These are phyloP conservation scores for Scaptomyza montana DNA, from an alignment of 1,140 invertebrate species.

Conservation along the genomic window DNA sequence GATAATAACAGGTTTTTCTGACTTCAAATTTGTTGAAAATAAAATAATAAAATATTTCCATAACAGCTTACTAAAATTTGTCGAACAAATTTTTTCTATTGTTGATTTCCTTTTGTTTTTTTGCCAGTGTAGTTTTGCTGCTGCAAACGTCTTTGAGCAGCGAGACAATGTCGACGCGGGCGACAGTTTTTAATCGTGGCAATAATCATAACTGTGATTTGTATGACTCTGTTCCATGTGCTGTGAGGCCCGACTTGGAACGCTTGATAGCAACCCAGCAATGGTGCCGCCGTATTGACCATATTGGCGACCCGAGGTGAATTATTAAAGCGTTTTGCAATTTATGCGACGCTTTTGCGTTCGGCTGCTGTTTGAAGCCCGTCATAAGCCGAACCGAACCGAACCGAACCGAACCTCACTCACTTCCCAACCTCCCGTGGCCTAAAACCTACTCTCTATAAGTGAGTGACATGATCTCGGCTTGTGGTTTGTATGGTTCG, in stretches of 20 bases:
- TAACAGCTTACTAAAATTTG: too few species aligned
- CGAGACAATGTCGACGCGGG: constrained; percentile 40
- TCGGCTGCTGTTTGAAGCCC: constrained; percentile 62
- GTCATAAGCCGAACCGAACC: constrained; percentile 54
- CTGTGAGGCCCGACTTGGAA: too few species aligned
- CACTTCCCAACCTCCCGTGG: not conserved
- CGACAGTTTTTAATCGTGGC: constrained; percentile 80
- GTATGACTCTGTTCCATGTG: constrained; percentile 70
- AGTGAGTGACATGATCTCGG: constrained; percentile 17
- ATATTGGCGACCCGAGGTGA: constrained; percentile 69
- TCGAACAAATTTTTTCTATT: too few species aligned
- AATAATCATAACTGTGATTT: constrained; percentile 83
- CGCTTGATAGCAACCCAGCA: constrained; percentile 6
- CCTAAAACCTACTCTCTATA: too few species aligned
- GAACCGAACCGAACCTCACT: constrained; percentile 21
- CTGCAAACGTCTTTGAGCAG: constrained; percentile 3
- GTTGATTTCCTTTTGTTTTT: not conserved
- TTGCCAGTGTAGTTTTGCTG: not conserved
- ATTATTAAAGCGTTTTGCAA: constrained; percentile 76
- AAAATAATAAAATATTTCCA: too few species aligned
- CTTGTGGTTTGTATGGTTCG: constrained; percentile 14
- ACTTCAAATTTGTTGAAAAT: too few species aligned
- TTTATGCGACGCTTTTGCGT: constrained; percentile 70
- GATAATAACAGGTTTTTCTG: too few species aligned
- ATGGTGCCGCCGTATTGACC: constrained; percentile 55